Conservation (phyloP, 2,797 vertebrate species). For the Sebastes trivittatus region DNA sequence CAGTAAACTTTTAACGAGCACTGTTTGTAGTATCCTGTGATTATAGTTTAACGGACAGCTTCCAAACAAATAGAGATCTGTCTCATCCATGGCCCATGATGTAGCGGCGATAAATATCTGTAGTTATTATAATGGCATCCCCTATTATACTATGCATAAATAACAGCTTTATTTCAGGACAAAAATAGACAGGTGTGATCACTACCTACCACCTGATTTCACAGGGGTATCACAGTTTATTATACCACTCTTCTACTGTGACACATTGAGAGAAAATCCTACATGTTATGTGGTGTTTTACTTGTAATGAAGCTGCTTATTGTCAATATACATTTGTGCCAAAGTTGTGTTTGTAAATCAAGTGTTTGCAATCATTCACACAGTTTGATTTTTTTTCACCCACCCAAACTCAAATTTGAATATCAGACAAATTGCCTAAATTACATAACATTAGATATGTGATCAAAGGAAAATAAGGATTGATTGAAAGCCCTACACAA, state of each 20-base stretch:
- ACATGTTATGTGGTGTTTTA: constrained; percentile 31
- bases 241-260: not conserved
- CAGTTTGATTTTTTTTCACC: not conserved
- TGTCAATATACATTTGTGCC: constrained; percentile 27
- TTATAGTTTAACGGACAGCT: no score
- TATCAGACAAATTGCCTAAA: not conserved
- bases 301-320: constrained; percentile 7
- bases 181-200: not conserved
- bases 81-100: not conserved
- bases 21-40: not conserved
- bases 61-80: no score
- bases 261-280: constrained; percentile 55
- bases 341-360: constrained; percentile 31
- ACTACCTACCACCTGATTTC: not conserved
- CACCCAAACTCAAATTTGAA: not conserved
- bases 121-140: not conserved
- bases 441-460: not conserved
- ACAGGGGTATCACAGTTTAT: not conserved
- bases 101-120: not conserved
- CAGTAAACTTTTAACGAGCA: not conserved
- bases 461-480: not conserved
- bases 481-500: not conserved
- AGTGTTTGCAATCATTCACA: constrained; percentile 16
- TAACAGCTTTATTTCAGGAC: not conserved
- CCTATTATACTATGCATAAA: not conserved